A percentile compares a stretch with the other conserved stretches of the same genome.
These are phyloP conservation scores for Liodrosophila aerea DNA, from an alignment of 2,888 invertebrate genomes.

Conservation along the genomic window DNA sequence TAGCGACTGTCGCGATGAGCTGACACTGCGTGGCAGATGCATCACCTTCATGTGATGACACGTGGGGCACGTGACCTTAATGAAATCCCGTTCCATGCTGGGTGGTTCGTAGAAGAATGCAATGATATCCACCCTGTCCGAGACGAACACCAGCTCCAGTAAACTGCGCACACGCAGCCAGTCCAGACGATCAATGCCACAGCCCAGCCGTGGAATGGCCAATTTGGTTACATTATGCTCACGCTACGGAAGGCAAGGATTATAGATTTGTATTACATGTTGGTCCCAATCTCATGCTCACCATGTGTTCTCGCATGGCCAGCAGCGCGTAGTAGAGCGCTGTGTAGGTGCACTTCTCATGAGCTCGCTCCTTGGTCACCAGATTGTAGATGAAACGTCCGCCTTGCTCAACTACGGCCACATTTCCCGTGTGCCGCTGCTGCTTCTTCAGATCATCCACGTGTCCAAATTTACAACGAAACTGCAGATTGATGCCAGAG, in stretches of 20 bases:
- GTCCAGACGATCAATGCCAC: constrained; percentile 86
- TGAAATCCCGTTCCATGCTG: constrained; percentile 53
- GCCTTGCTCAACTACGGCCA: constrained; percentile 83
- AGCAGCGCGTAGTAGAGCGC: constrained; percentile 83
- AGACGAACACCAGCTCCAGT: constrained; percentile 84
- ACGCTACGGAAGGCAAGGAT: constrained; percentile 46
- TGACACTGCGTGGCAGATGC: constrained; percentile 62
- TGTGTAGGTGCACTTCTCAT: constrained; percentile 83
- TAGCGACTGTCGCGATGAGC: constrained; percentile 60
- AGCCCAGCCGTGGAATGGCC: constrained; percentile 86
- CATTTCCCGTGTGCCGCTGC: constrained; percentile 81
- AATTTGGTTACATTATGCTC: constrained; percentile 83
- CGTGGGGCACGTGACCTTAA: constrained; percentile 63
- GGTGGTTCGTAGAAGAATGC: constrained; percentile 83
- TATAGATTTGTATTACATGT: background rate
- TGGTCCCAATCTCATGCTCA: constrained; percentile 22
- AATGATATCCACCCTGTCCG: constrained; percentile 82
- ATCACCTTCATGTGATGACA: constrained; percentile 65
- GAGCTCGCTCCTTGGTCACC: constrained; percentile 84
- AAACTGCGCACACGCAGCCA: constrained; percentile 84
- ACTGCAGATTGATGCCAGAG: constrained; percentile 84
- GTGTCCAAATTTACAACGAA: constrained; percentile 77
- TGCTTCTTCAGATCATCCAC: constrained; percentile 78
- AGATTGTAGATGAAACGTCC: constrained; percentile 84
- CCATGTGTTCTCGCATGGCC: constrained; percentile 81